Evolutionary conservation across 2,888 invertebrate species (phyloP).

Genomic region (Drosophila maculinotata): DNA sequence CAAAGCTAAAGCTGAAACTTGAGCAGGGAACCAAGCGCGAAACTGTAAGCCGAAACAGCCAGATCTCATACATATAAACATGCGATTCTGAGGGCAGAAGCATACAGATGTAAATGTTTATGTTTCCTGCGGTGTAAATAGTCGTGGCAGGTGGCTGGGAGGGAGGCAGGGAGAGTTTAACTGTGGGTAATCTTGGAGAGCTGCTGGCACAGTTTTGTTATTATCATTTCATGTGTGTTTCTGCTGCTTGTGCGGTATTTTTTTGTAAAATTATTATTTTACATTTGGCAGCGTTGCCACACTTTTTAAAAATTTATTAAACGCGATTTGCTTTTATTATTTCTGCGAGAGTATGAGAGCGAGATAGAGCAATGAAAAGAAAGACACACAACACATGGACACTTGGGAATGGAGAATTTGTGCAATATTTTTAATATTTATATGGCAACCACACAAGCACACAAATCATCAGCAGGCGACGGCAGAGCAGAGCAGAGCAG

Average conservation of each 20-base stretch:
- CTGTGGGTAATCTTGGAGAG: slow-evolving; percentile 46
- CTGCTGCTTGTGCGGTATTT: slow-evolving; percentile 33
- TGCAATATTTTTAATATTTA: slow-evolving; percentile 80
- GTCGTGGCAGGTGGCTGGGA: neutral
- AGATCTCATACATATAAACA: slow-evolving; percentile 56
- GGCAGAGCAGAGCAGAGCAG: slow-evolving; percentile 9
- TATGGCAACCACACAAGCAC: slow-evolving; percentile 77
- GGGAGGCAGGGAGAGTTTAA: neutral
- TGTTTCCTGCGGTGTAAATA: slow-evolving; percentile 60
- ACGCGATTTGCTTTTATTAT: slow-evolving; percentile 58
- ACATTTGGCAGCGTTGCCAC: slow-evolving; percentile 68
- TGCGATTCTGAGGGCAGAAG: slow-evolving; percentile 40
- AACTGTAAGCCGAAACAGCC: slow-evolving; percentile 11
- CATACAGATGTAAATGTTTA: slow-evolving; percentile 75
- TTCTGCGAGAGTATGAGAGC: neutral
- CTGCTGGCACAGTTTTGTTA: slow-evolving; percentile 66
- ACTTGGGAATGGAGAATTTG: slow-evolving; percentile 66
- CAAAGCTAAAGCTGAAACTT: slow-evolving; percentile 7
- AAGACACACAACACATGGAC: slow-evolving; percentile 46
- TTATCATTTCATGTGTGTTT: slow-evolving; percentile 64
- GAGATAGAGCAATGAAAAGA: slow-evolving; percentile 20
- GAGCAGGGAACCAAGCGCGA: slow-evolving; percentile 1
- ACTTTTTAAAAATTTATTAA: slow-evolving; percentile 78
- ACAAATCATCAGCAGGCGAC: slow-evolving; percentile 78
- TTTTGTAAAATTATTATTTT: slow-evolving; percentile 67